phyloP scores from a whole-genome alignment of 2,797 vertebrate genomes.

The Distichodus sexfasciatus region DNA sequence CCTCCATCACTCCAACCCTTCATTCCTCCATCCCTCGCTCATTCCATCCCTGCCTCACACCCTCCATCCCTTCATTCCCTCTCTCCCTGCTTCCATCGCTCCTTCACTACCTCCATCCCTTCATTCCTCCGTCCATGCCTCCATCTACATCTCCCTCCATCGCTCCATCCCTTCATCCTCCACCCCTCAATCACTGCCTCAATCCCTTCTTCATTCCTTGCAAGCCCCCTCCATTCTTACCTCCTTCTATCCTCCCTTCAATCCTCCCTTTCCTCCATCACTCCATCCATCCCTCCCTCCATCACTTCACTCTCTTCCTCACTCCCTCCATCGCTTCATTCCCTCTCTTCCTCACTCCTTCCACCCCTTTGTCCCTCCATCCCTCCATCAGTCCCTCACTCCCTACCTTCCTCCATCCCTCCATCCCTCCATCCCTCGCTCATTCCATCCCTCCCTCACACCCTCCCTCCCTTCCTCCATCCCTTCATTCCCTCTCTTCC shows the following conservation, averaged over 20 bases:
- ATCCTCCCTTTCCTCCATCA: not conserved
- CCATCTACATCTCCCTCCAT: not conserved
- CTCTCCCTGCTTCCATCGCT: not conserved
- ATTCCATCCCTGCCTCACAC: not conserved
- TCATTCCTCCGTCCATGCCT: not conserved
- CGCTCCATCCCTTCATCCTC: not conserved
- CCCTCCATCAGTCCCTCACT: not conserved
- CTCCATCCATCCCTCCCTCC: not conserved
- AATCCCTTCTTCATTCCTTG: too few species aligned
- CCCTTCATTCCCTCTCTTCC: too few species aligned
- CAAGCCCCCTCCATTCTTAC: too few species aligned
- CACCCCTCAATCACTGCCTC: too few species aligned
- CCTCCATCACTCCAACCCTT: not conserved
- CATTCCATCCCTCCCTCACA: not conserved
- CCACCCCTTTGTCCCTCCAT: not conserved
- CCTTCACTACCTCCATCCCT: too few species aligned
- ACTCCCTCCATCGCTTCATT: not conserved
- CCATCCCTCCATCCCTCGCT: too few species aligned
- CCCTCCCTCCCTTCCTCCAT: too few species aligned
- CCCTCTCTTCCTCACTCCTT: not conserved
- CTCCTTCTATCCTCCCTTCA: not conserved
- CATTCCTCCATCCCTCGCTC: too few species aligned
- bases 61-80: not conserved
- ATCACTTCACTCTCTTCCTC: not conserved
- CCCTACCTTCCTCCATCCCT: conserved; percentile 20